Evolutionary conservation across 2,797 vertebrate genomes (phyloP).

Genomic region (Myoxocephalus aenaeus): DNA sequence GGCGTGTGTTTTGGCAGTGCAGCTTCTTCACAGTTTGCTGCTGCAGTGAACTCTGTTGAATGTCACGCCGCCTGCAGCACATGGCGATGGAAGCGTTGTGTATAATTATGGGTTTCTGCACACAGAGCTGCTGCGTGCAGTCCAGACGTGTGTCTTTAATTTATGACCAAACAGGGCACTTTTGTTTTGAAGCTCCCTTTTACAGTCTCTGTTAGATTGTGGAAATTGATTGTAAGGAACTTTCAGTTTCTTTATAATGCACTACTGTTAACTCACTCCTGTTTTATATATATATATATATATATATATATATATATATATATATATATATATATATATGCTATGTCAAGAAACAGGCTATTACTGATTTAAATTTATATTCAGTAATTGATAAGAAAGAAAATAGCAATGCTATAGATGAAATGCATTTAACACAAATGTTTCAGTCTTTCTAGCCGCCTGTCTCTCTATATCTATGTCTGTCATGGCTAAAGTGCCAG

Average conservation of each 20-base stretch:
- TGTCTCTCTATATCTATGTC: too few species aligned
- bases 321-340: too few species aligned
- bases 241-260: background rate
- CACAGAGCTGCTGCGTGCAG: background rate
- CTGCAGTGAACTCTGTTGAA: background rate
- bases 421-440: background rate
- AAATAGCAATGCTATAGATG: background rate
- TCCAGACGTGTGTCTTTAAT: background rate
- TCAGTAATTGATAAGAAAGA: background rate
- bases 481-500: too few species aligned
- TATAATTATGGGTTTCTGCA: background rate
- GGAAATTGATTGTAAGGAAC: background rate
- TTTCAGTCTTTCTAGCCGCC: too few species aligned
- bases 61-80: slow-evolving; percentile 15
- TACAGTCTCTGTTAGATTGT: background rate
- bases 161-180: background rate
- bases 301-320: too few species aligned
- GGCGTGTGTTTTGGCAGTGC: background rate
- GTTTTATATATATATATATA: too few species aligned
- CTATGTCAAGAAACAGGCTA: background rate
- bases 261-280: background rate
- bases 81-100: background rate
- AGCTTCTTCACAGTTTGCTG: background rate
- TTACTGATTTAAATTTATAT: background rate
- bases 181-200: background rate